Conservation (phyloP, 2,113 vertebrate species). For the zebrafish (Danio rerio) region GRCz12tu NC_133182.1:21653501-21654000, state of each 20-base stretch:
- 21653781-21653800: neutral
- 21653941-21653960: too few species aligned
- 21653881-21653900: too few species aligned
- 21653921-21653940: too few species aligned
- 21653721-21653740: neutral
- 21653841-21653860: neutral
- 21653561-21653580: neutral
- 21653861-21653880: too few species aligned
- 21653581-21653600: slow-evolving; percentile 10
- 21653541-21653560: neutral
- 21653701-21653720: slow-evolving; percentile 14
- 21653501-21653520: slow-evolving; percentile 6
- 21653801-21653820: neutral
- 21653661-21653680: neutral
- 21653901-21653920: too few species aligned
- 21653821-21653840: neutral
- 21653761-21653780: slow-evolving; percentile 14
- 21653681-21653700: slow-evolving; percentile 24
- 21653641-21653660: slow-evolving; percentile 22
- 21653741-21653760: slow-evolving; percentile 35
- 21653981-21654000: too few species aligned
- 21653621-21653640: slow-evolving; percentile 20
- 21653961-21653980: too few species aligned
- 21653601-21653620: slow-evolving; percentile 48
- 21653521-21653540: neutral